These are phyloP conservation scores for Drosophila subpulchrella DNA, from an alignment of 1,140 invertebrate genomes.

Conservation along the genomic window DNA sequence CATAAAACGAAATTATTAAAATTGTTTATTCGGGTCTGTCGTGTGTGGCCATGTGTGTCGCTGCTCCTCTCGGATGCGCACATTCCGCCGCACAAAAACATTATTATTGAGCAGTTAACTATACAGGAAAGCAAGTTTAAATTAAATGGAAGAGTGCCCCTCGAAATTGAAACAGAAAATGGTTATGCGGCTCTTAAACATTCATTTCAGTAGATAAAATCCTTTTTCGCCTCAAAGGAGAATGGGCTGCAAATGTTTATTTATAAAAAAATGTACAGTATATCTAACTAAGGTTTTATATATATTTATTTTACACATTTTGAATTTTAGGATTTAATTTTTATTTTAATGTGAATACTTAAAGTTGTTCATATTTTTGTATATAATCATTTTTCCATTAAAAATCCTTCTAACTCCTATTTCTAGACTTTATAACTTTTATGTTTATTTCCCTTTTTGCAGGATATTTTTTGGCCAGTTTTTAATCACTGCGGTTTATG, in stretches of 20 bases:
- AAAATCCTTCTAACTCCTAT: no score
- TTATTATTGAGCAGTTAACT: slow-evolving; percentile 45
- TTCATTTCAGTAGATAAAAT: slow-evolving; percentile 3
- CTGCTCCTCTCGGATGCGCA: background rate
- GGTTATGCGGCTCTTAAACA: background rate
- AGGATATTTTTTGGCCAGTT: background rate
- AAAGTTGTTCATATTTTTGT: no score
- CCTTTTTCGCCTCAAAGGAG: no score
- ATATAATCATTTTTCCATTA: no score
- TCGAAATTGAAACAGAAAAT: slow-evolving; percentile 11
- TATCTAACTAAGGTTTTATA: no score
- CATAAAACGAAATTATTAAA: slow-evolving; percentile 83
- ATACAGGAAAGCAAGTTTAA: slow-evolving; percentile 31
- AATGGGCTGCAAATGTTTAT: no score
- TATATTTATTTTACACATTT: no score
- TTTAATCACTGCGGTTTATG: slow-evolving; percentile 1
- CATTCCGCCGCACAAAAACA: slow-evolving; percentile 11
- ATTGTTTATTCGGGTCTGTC: slow-evolving; percentile 63
- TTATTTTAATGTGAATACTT: no score
- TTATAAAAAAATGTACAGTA: no score
- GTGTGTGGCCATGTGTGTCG: slow-evolving; percentile 25
- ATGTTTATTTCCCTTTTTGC: background rate
- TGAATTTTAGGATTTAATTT: no score
- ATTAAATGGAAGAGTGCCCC: slow-evolving; percentile 24
- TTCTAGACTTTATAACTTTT: background rate